Conservation (phyloP, 2,113 vertebrate genomes). For the Hemichromis elongatus region DNA sequence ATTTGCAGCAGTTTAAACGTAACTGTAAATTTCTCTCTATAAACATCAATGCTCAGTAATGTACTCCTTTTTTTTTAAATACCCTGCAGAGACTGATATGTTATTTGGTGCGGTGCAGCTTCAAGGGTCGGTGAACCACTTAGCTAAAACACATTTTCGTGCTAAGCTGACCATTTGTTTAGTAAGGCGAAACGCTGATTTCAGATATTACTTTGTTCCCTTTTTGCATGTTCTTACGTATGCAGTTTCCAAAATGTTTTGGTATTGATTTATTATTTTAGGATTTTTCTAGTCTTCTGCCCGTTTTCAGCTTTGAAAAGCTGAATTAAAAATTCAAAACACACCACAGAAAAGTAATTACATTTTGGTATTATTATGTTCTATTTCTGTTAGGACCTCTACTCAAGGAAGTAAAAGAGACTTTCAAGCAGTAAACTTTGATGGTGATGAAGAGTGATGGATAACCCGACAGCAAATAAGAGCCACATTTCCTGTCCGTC, state of each 20-base stretch:
- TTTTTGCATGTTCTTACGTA: rapidly evolving
- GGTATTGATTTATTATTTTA: neutral
- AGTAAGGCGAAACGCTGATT: rapidly evolving
- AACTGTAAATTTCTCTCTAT: rapidly evolving
- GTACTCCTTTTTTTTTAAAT: rapidly evolving
- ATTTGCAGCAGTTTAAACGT: neutral
- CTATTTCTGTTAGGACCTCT: neutral
- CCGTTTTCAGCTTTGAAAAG: neutral
- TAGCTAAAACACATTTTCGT: neutral
- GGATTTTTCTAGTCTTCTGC: neutral
- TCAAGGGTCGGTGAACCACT: neutral
- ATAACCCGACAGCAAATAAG: slow-evolving; percentile 35
- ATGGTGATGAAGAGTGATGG: slow-evolving; percentile 23
- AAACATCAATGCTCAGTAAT: neutral
- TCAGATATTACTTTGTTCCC: rapidly evolving
- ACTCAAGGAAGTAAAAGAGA: neutral
- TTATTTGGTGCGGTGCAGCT: neutral
- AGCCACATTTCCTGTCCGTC: slow-evolving; percentile 1
- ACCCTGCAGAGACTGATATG: rapidly evolving
- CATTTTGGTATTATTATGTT: rapidly evolving
- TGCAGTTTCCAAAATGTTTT: neutral
- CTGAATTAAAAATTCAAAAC: neutral
- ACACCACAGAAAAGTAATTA: neutral
- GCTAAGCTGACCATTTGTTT: rapidly evolving
- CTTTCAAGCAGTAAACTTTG: neutral